Conservation (phyloP, 1,140 invertebrate species). For the Camponotus floridanus region DNA sequence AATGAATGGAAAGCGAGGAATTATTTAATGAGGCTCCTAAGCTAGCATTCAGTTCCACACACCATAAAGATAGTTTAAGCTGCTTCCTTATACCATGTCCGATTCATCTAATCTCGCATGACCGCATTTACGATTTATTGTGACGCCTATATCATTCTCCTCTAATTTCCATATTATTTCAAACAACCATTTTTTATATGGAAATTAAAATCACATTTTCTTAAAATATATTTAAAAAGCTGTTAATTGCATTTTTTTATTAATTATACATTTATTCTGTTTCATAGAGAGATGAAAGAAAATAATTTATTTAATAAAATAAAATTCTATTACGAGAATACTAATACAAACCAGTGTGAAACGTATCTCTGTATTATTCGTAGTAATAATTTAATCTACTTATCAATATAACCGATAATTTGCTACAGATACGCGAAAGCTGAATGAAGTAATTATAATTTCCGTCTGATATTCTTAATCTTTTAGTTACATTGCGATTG, state of each 20-base stretch:
- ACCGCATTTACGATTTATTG: conserved; percentile 2
- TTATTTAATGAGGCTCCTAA: conserved; percentile 72
- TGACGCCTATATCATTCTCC: neutral
- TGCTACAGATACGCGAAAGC: neutral
- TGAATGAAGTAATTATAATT: conserved; percentile 56
- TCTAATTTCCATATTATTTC: neutral
- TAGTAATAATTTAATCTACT: neutral
- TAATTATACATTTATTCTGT: neutral
- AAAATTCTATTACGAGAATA: neutral
- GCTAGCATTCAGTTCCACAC: conserved; percentile 63
- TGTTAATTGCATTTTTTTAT: neutral
- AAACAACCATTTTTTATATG: neutral
- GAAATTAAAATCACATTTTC: neutral
- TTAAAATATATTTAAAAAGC: neutral
- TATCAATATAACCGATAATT: conserved; percentile 14
- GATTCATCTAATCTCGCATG: conserved; percentile 20
- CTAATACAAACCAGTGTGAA: neutral
- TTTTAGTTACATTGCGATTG: conserved; percentile 15
- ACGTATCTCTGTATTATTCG: conserved; percentile 1
- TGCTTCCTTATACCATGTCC: conserved; percentile 54
- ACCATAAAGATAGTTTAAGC: conserved; percentile 49
- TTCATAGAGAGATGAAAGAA: neutral
- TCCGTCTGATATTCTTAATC: conserved; percentile 16
- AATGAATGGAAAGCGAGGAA: conserved; percentile 62
- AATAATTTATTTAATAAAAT: conserved; percentile 30